Conservation (phyloP, 1,140 invertebrate species). For the Drosophila grimshawi region DNA sequence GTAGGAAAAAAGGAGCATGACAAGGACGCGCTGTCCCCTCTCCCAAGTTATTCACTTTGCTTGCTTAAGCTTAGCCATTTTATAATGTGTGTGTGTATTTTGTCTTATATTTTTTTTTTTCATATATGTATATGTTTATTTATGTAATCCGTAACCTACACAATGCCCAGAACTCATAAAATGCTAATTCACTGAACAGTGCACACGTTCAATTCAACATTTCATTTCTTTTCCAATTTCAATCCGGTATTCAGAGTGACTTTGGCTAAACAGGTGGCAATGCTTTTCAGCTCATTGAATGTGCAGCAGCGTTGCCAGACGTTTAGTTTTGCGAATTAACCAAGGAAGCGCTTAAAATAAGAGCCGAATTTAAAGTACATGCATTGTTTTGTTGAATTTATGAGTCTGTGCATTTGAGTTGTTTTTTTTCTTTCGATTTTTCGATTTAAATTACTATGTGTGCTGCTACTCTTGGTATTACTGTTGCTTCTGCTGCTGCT, state of each 20-base stretch:
- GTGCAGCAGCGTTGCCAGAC: constrained; percentile 9
- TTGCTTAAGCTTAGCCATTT: constrained; percentile 20
- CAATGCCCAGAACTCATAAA: constrained; percentile 11
- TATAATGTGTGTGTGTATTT: constrained; percentile 5
- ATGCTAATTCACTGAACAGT: constrained; percentile 12
- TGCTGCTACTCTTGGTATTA: constrained; percentile 5
- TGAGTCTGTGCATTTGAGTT: constrained; percentile 8
- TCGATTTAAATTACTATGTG: constrained; percentile 11
- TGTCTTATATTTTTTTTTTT: constrained; percentile 8
- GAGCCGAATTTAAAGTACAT: not conserved
- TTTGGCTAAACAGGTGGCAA: constrained; percentile 6
- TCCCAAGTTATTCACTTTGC: constrained; percentile 17
- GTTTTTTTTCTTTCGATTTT: not conserved
- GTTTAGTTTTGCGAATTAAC: not conserved
- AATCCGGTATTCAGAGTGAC: not conserved
- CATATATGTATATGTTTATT: constrained; percentile 10
- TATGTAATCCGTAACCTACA: constrained; percentile 17
- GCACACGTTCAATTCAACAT: constrained; percentile 3
- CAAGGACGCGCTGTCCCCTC: not conserved
- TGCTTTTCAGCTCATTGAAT: constrained; percentile 17
- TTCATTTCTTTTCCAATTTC: not conserved
- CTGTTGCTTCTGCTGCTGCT: constrained; percentile 24
- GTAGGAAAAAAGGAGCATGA: constrained; percentile 6
- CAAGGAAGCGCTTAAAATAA: constrained; percentile 4
- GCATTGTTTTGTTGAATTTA: not conserved